Percentiles rank a stretch among this genome's conserved stretches.
Evolutionary conservation across 2,888 invertebrate genomes (phyloP).

Genomic region (Cheiracanthium punctorium): DNA sequence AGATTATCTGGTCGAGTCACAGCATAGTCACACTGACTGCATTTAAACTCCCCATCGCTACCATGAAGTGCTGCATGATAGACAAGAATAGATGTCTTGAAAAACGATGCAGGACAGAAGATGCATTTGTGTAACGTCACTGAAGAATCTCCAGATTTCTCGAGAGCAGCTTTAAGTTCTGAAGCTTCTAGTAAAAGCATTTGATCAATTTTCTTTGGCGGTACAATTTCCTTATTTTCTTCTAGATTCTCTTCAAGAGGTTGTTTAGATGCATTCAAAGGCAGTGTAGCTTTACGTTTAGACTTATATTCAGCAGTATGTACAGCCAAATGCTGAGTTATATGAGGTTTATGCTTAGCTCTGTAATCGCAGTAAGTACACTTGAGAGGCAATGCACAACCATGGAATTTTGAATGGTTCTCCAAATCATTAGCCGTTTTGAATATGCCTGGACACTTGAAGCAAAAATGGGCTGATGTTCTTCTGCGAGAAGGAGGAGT

Average conservation of each 20-base stretch:
- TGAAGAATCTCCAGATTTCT: constrained; percentile 44
- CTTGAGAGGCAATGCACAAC: constrained; percentile 80
- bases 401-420: constrained; percentile 83
- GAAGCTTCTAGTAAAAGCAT: constrained; percentile 69
- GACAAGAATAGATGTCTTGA: constrained; percentile 83
- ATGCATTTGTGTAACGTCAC: constrained; percentile 75
- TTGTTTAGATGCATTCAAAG: not conserved
- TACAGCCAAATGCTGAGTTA: constrained; percentile 75
- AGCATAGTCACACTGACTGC: constrained; percentile 83
- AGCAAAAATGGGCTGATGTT: constrained; percentile 78
- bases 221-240: not conserved
- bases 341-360: constrained; percentile 76
- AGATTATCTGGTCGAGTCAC: constrained; percentile 83
- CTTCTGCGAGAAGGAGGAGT: constrained; percentile 42
- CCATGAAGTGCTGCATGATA: constrained; percentile 84
- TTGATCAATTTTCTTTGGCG: constrained; percentile 62
- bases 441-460: constrained; percentile 89
- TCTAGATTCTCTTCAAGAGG: not conserved
- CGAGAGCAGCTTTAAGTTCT: constrained; percentile 59
- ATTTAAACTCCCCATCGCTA: constrained; percentile 81
- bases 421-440: constrained; percentile 84
- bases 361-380: constrained; percentile 78
- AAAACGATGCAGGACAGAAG: constrained; percentile 84
- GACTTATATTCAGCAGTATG: constrained; percentile 73
- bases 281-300: constrained; percentile 62